Conservation (phyloP, 2,797 vertebrate genomes). For the Macropus fuliginosus region DNA sequence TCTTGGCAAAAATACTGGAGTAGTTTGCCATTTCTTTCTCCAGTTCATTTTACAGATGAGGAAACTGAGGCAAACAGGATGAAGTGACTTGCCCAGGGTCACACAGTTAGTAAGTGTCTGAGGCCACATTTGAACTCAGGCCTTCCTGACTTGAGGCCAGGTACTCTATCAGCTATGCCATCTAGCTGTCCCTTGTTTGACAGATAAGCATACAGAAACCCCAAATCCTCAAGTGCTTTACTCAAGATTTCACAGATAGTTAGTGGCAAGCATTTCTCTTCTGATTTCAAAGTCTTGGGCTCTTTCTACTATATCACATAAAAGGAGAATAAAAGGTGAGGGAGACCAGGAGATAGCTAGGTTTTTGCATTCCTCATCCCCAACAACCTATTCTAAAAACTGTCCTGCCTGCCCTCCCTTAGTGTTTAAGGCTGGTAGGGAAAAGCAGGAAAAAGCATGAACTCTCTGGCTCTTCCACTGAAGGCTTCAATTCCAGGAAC, state of each 20-base stretch:
- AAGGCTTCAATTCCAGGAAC: not conserved
- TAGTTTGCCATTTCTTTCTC: not conserved
- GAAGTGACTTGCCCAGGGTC: not conserved
- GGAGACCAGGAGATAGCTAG: not conserved
- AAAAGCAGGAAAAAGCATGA: not conserved
- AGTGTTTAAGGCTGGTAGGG: not conserved
- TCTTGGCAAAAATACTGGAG: not conserved
- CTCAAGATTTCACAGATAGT: not conserved
- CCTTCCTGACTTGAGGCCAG: not conserved
- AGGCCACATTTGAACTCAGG: not conserved
- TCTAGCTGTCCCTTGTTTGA: not conserved
- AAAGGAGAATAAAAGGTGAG: not conserved
- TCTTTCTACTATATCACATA: not conserved
- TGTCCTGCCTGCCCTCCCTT: not conserved
- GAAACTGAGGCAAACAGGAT: not conserved
- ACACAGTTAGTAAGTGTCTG: not conserved
- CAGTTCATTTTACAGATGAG: not conserved
- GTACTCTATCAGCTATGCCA: not conserved
- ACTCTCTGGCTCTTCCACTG: not conserved
- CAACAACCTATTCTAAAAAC: not conserved
- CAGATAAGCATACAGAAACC: not conserved
- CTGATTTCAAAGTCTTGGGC: not conserved
- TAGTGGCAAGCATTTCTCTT: not conserved
- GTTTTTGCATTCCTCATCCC: not conserved
- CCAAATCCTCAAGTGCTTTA: not conserved